Evolutionary conservation across 2,797 vertebrate species (phyloP).

Genomic region (Neopelma chrysocephalum): DNA sequence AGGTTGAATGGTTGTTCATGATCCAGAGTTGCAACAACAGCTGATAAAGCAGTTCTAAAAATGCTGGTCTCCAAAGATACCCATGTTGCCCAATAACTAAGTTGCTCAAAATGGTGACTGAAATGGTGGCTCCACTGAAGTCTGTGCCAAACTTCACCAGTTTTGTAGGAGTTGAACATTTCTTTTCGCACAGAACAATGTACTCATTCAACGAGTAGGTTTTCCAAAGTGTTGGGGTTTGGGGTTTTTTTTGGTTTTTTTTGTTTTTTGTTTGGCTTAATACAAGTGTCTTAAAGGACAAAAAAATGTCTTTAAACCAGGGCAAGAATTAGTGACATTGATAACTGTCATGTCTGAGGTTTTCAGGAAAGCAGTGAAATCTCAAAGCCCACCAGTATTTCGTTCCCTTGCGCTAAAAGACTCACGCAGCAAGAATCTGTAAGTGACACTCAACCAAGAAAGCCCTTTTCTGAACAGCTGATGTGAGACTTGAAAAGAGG

Average conservation of each 20-base stretch:
- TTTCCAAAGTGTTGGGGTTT: background rate
- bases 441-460: constrained; percentile 48
- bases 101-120: background rate
- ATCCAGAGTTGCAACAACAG: background rate
- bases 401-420: constrained; percentile 1
- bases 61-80: background rate
- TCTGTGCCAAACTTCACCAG: background rate
- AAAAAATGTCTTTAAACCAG: background rate
- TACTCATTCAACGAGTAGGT: background rate
- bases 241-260: background rate
- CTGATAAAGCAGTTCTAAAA: background rate
- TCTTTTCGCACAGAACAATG: background rate
- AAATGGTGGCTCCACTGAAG: background rate
- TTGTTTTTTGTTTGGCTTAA: background rate
- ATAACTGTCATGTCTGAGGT: constrained; percentile 1
- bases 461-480: constrained; percentile 68
- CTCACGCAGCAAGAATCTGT: constrained; percentile 56
- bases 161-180: background rate
- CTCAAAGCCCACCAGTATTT: background rate
- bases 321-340: constrained; percentile 7
- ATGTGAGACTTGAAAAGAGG: constrained; percentile 68
- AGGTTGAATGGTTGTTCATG: background rate
- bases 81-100: background rate
- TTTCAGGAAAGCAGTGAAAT: constrained; percentile 8
- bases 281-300: background rate